Percentiles rank a stretch among this genome's conserved stretches.
phyloP scores from a whole-genome alignment of 1,140 invertebrate species.

The Drosophila quadrilineata region DNA sequence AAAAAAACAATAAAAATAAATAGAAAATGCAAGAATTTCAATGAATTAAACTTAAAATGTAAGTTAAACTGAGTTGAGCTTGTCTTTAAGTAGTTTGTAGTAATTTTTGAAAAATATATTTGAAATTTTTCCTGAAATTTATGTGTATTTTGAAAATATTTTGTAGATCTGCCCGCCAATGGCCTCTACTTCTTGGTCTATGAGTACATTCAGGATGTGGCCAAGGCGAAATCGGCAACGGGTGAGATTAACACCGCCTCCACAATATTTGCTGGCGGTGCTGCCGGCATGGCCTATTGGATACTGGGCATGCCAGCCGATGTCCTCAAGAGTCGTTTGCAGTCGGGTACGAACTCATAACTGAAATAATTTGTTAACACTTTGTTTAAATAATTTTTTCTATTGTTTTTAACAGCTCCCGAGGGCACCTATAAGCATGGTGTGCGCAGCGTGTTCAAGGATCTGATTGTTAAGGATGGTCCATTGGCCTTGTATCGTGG shows the following conservation, averaged over 20 bases:
- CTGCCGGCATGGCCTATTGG: constrained; percentile 98
- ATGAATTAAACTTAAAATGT: constrained; percentile 18
- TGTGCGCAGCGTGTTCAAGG: constrained; percentile 91
- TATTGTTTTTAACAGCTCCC: constrained; percentile 85
- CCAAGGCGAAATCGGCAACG: constrained; percentile 75
- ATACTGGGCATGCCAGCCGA: constrained; percentile 98
- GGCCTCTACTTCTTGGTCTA: constrained; percentile 99
- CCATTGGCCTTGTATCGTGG: constrained; percentile 91
- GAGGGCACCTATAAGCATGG: constrained; percentile 94
- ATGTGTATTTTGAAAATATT: too few relatives aligned
- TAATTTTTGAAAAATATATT: too few relatives aligned
- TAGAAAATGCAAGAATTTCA: not conserved
- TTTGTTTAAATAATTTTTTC: not conserved
- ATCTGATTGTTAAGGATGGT: constrained; percentile 91
- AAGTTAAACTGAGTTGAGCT: constrained; percentile 12
- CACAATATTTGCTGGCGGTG: constrained; percentile 96
- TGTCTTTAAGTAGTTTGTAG: not conserved
- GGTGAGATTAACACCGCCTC: constrained; percentile 83
- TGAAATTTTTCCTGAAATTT: too few relatives aligned
- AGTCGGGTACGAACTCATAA: constrained; percentile 87
- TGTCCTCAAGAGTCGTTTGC: constrained; percentile 97
- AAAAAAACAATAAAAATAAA: not conserved
- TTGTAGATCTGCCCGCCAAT: constrained; percentile 83
- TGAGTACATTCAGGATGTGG: constrained; percentile 91
- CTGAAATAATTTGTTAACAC: not conserved